These are phyloP conservation scores for Phytoseiulus persimilis DNA, from an alignment of 2,888 invertebrate genomes.

Conservation along the genomic window DNA sequence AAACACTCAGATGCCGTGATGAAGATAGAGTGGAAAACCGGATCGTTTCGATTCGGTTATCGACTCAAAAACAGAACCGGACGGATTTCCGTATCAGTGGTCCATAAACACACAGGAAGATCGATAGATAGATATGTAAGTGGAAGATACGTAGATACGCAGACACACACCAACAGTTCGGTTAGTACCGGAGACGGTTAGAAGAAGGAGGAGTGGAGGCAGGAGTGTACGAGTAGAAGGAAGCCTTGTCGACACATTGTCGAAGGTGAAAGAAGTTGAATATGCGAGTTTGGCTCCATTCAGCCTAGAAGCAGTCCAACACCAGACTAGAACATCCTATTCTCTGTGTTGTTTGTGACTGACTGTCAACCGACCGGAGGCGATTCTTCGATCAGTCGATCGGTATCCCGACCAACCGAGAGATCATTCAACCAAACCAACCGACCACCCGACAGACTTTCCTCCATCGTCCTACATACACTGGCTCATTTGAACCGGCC, in stretches of 20 bases:
- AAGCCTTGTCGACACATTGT: not conserved
- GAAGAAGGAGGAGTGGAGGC: not conserved
- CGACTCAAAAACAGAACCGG: not conserved
- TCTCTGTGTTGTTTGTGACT: not conserved
- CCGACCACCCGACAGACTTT: not conserved
- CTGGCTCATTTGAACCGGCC: slow-evolving; percentile 78
- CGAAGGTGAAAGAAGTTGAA: not conserved
- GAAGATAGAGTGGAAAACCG: not conserved
- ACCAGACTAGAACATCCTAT: not conserved
- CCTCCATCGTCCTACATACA: slow-evolving; percentile 55
- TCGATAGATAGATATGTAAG: not conserved
- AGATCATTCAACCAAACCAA: not conserved
- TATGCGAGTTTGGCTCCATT: not conserved
- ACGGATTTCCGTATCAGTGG: not conserved
- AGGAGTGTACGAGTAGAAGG: not conserved
- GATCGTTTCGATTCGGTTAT: not conserved
- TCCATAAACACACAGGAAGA: not conserved
- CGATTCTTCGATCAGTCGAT: not conserved
- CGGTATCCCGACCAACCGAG: not conserved
- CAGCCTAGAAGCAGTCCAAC: not conserved
- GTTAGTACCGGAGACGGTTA: not conserved
- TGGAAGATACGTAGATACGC: not conserved
- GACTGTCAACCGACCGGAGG: not conserved
- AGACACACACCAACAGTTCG: not conserved
- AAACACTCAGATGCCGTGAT: no score